These are phyloP conservation scores for Etheostoma nigrum DNA, from an alignment of 2,797 vertebrate species.

Conservation along the genomic window DNA sequence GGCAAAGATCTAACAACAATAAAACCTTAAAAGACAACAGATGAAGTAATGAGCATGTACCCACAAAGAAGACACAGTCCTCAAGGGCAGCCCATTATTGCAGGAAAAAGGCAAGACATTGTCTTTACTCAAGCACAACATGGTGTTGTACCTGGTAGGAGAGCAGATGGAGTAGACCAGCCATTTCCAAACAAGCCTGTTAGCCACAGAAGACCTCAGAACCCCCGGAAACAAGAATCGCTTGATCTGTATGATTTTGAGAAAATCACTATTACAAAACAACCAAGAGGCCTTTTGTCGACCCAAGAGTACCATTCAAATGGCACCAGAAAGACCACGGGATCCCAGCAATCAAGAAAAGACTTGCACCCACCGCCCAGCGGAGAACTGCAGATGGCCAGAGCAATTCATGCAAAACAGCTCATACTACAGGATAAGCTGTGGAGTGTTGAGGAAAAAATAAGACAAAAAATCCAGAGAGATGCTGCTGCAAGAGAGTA, in stretches of 20 bases:
- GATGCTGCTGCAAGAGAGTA: slow-evolving; percentile 54
- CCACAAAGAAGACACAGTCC: slow-evolving; percentile 30
- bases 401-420: slow-evolving; percentile 85
- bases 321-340: slow-evolving; percentile 18
- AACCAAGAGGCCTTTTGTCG: slow-evolving; percentile 19
- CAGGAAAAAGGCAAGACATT: slow-evolving; percentile 37
- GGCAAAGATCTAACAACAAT: slow-evolving; percentile 7
- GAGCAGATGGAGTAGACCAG: slow-evolving; percentile 74
- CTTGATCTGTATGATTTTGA: slow-evolving; percentile 46
- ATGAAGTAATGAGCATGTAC: slow-evolving; percentile 57
- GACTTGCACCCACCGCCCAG: slow-evolving; percentile 15
- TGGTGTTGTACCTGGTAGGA: slow-evolving; percentile 51
- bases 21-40: slow-evolving; percentile 64
- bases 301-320: slow-evolving; percentile 16
- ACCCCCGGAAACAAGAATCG: slow-evolving; percentile 26
- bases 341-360: slow-evolving; percentile 25
- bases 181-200: slow-evolving; percentile 88
- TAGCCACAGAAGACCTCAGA: slow-evolving; percentile 70
- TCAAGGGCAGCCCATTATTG: slow-evolving; percentile 47
- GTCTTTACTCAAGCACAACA: slow-evolving; percentile 40
- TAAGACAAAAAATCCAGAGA: slow-evolving; percentile 80
- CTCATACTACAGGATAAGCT: slow-evolving; percentile 86
- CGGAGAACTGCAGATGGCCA: slow-evolving; percentile 71
- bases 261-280: slow-evolving; percentile 43
- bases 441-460: slow-evolving; percentile 77